Evolutionary conservation across 2,797 vertebrate genomes (phyloP).

Genomic region (Fratercula arctica): DNA sequence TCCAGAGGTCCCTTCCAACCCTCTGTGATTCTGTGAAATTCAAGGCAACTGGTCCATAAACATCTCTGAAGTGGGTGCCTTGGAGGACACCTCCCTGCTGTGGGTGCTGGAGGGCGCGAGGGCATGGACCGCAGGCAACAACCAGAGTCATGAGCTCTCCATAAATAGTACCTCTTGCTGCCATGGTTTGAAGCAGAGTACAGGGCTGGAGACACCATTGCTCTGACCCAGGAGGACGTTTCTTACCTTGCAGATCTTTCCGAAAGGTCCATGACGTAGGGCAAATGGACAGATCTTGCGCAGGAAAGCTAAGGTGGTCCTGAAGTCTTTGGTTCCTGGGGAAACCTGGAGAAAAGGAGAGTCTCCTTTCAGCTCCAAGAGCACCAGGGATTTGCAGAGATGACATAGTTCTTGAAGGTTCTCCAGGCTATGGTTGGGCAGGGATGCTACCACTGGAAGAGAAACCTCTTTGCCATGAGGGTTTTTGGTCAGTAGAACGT

Average conservation of each 20-base stretch:
- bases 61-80: background rate
- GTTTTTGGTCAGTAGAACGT: background rate
- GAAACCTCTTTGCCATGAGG: background rate
- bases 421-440: background rate
- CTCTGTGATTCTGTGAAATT: background rate
- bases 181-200: background rate
- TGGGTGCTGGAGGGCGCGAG: too few species aligned
- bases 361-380: background rate
- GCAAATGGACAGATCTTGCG: background rate
- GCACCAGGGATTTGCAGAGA: background rate
- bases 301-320: background rate
- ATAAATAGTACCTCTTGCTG: background rate
- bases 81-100: background rate
- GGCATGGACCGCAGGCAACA: accelerated
- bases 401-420: background rate
- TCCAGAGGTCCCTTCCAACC: too few species aligned
- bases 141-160: background rate
- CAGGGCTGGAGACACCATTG: background rate
- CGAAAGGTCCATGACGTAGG: background rate
- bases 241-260: background rate
- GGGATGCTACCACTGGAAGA: background rate
- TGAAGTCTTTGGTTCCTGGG: background rate
- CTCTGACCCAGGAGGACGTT: background rate
- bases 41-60: background rate
- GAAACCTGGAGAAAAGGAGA: background rate